Percentiles rank a stretch among this genome's conserved stretches.
Evolutionary conservation across 2,888 invertebrate species (phyloP).

Genomic region (Lasioglossum villosulum): DNA sequence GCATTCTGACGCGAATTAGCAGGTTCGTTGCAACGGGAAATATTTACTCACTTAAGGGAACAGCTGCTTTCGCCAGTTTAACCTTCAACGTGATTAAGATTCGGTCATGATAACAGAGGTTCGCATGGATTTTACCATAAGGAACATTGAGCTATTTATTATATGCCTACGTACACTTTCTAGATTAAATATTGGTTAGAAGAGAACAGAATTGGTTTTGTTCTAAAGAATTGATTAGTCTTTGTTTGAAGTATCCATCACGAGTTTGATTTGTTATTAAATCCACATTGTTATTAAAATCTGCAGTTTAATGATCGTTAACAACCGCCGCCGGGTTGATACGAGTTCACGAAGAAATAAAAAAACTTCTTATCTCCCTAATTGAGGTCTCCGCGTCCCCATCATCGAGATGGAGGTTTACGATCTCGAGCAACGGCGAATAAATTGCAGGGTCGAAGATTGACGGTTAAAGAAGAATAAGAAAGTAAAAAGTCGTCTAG

Average conservation of each 20-base stretch:
- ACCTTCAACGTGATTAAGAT: not conserved
- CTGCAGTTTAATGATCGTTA: not conserved
- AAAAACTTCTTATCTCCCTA: not conserved
- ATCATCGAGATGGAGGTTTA: not conserved
- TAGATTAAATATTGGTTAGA: not conserved
- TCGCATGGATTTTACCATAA: not conserved
- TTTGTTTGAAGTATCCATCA: not conserved
- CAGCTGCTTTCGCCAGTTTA: not conserved
- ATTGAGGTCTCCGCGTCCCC: not conserved
- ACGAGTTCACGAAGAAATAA: not conserved
- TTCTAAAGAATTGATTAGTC: not conserved
- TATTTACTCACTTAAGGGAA: conserved; percentile 18
- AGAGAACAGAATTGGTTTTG: not conserved
- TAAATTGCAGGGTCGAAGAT: conserved; percentile 22
- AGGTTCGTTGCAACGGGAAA: conserved; percentile 23
- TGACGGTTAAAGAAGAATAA: not conserved
- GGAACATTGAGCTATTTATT: not conserved
- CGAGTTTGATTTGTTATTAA: not conserved
- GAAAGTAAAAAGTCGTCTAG: not conserved
- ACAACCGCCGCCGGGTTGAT: not conserved
- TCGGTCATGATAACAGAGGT: not conserved
- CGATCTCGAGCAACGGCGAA: conserved; percentile 2
- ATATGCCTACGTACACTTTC: not conserved
- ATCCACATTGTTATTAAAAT: not conserved
- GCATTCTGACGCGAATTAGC: conserved; percentile 32